Evolutionary conservation across 2,113 vertebrate genomes (phyloP), one percentile per base, ranked within the genome.

Genomic region (Barbus barbus): DNA sequence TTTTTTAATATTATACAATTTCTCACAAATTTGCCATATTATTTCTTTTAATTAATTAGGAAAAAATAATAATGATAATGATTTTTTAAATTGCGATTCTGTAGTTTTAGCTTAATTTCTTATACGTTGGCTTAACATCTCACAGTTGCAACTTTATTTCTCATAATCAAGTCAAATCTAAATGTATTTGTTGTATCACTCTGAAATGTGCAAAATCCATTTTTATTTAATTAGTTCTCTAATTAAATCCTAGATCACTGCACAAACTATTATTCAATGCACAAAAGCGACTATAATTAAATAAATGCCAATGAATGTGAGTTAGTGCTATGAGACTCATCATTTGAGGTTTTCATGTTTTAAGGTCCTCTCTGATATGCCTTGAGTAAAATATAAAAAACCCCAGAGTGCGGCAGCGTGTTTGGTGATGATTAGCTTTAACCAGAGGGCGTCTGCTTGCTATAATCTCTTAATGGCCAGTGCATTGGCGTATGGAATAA

Each of bases 401-500:
- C 24, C 18, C n/a, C 22, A 5, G n/a, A 61, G 38, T 24, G 31
- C 18, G 44, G 31, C 56, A 2, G 7, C 4, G 69, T 83, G 81
- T 83, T 65, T 20, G 12, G 16, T 7, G 38, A 80, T 67, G 78
- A 67, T 67, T 80, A 67, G 78, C 60, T 80, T 67, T 67, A 48
- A 80, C 78, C 36, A 48, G 78, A 48, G 26, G 78, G 78, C 11
- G 11, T 80, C 8, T 67, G 24, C 48, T 67, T 80, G 41, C 61
- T 22, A 67, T 80, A 67, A 67, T 80, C 78, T 80, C 9, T 33
- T 67, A 80, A 80, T 51, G 44, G 38, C 78, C 61, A 67, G 46
- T 65, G 78, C 78, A 80, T 0, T 46, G 9, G n/a, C 26, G 5
- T 80, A 65, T 65, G 26, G 24, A 67, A 48, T 24, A 46, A 60